Evolutionary conservation across 2,888 invertebrate genomes (phyloP), one percentile per base, ranked within the genome.

Genomic region (Ischnus inquisitorius): DNA sequence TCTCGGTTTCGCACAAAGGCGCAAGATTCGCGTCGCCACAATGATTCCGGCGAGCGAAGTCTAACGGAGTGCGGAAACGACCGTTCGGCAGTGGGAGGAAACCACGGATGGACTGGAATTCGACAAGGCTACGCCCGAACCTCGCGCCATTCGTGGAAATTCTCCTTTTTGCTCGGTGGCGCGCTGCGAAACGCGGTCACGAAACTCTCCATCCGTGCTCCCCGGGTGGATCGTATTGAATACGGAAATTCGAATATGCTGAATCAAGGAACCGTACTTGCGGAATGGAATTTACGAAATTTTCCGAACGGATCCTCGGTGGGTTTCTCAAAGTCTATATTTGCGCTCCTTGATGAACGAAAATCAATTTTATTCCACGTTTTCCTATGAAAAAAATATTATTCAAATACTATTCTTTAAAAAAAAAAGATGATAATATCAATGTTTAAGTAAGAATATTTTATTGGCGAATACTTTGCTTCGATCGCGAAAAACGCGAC

Each of bases 71-170:
- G 76, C 71, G 79, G 79, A 68, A 80, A 80, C 83, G 76, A 76
- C 57, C 75, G 69, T 79, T 75, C 77, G 62, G 65, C n/a, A 76
- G 83, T 79, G 62, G 22, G 62, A 77, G 80, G 80, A 77, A 72
- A 80, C 80, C 83, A 67, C 83, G 64, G 77, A 80, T 76, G 76
- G 48, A 72, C 68, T 68, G 83, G 83, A 80, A 80, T 83, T 76
- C 72, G 79, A 80, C 77, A 76, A 83, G 72, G 77, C 62, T 76
- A 57, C 72, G 51, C 25, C 71, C 51, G 19, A 28, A 12, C 64
- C 39, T 67, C 39, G 14, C 28, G 12, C 65, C 62, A 41, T 39
- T 22, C 39, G 34, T 8, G 34, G n/a, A 4, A 28, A 12, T 8
- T 34, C 54, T 10, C 65, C 54, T 39, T 57, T 41, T 25, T 43